Evolutionary conservation across 92 coral and sea anemone genomes (phyloP).

Genomic region (Epizoanthus rinbou): DNA sequence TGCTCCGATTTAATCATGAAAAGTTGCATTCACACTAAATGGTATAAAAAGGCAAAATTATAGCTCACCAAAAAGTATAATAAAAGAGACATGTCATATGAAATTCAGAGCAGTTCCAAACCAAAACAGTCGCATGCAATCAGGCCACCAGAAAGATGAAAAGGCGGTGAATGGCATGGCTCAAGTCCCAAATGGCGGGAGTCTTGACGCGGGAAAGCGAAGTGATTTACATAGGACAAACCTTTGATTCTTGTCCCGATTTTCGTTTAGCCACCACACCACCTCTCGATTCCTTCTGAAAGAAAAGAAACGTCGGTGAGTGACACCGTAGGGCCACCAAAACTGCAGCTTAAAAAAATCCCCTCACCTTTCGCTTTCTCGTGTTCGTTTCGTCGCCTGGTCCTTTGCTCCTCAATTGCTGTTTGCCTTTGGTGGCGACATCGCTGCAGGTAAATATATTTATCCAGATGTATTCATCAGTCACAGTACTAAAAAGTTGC

Average conservation of each 20-base stretch:
- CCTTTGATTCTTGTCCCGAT: conserved; percentile 59
- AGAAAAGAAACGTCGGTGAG: conserved; percentile 9
- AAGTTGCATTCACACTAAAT: neutral
- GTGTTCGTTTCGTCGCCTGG: conserved; percentile 49
- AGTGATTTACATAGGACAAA: conserved; percentile 35
- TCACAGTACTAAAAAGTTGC: neutral
- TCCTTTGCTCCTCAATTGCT: conserved; percentile 48
- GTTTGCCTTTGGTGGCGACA: conserved; percentile 57
- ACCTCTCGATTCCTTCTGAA: conserved; percentile 55
- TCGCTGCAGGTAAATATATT: conserved; percentile 46
- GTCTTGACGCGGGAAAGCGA: conserved; percentile 65
- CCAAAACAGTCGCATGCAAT: neutral
- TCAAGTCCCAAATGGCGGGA: conserved; percentile 46
- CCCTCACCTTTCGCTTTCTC: conserved; percentile 66
- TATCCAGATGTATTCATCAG: neutral
- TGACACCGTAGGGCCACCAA: neutral
- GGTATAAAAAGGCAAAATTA: neutral
- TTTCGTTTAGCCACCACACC: conserved; percentile 52
- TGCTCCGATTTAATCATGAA: neutral
- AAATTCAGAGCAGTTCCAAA: neutral
- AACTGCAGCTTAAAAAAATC: neutral
- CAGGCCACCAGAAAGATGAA: neutral
- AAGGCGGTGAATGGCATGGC: neutral
- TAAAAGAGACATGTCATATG: neutral
- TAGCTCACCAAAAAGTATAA: neutral